Conservation (phyloP, 1,140 invertebrate species). For the Plectrocnemia conspersa region DNA sequence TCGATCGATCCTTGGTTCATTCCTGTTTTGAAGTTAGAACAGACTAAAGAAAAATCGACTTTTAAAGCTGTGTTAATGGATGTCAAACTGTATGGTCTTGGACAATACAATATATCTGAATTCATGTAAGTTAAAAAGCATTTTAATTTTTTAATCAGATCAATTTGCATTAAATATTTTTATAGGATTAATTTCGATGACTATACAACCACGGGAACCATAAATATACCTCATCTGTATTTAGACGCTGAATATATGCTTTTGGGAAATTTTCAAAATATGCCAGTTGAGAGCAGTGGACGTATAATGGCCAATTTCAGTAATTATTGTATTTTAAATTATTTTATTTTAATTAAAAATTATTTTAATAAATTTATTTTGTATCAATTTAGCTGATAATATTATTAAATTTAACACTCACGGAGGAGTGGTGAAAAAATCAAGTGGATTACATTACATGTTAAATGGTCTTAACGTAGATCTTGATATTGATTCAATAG, state of each 20-base stretch:
- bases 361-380: slow-evolving; percentile 3
- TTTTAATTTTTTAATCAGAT: neutral
- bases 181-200: slow-evolving; percentile 19
- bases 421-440: slow-evolving; percentile 34
- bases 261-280: slow-evolving; percentile 50
- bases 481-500: slow-evolving; percentile 23
- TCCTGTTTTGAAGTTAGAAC: slow-evolving; percentile 25
- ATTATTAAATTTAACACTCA: slow-evolving; percentile 33
- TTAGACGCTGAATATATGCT: slow-evolving; percentile 50
- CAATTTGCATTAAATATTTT: neutral
- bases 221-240: slow-evolving; percentile 44
- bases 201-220: slow-evolving; percentile 44
- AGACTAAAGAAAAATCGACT: slow-evolving; percentile 17
- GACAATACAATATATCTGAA: slow-evolving; percentile 47
- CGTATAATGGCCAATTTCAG: slow-evolving; percentile 51
- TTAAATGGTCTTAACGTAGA: slow-evolving; percentile 34
- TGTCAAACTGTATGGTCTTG: slow-evolving; percentile 43
- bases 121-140: slow-evolving; percentile 44
- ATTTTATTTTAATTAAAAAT: neutral
- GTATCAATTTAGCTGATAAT: slow-evolving; percentile 32
- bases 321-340: slow-evolving; percentile 38
- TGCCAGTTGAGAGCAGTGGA: slow-evolving; percentile 51
- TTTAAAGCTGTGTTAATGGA: slow-evolving; percentile 49
- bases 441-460: slow-evolving; percentile 37
- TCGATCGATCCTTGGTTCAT: slow-evolving; percentile 38